phyloP scores from a whole-genome alignment of 1,140 invertebrate species.

The Polypedilum pembai region DNA sequence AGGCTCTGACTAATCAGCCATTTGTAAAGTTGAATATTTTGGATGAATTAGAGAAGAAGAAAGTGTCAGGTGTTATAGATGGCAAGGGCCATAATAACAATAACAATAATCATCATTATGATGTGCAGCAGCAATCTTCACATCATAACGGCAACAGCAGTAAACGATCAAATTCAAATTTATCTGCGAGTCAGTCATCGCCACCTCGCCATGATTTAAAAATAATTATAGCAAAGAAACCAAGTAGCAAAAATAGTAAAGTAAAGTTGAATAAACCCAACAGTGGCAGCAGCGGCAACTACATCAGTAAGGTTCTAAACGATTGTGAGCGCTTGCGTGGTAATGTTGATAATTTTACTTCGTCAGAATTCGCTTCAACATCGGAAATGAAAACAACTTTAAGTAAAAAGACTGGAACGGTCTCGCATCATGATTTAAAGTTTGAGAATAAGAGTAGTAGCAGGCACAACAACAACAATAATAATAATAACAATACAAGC shows the following conservation, averaged over 20 bases:
- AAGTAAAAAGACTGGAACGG: conserved; percentile 27
- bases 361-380: conserved; percentile 23
- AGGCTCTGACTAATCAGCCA: conserved; percentile 1
- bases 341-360: conserved; percentile 27
- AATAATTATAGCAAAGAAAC: conserved; percentile 23
- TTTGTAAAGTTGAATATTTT: conserved; percentile 15
- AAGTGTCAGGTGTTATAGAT: neutral
- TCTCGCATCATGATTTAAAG: conserved; percentile 28
- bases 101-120: neutral
- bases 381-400: conserved; percentile 28
- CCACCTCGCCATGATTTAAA: conserved; percentile 21
- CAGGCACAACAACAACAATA: neutral
- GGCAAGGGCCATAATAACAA: neutral
- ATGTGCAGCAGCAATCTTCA: neutral
- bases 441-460: conserved; percentile 24
- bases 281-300: neutral
- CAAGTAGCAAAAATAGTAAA: conserved; percentile 21
- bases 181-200: neutral
- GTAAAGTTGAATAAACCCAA: conserved; percentile 26
- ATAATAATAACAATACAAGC: neutral
- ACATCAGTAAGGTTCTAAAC: conserved; percentile 22
- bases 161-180: neutral
- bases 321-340: conserved; percentile 24
- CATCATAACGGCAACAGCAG: neutral
- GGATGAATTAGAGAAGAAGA: neutral